Percentiles rank a stretch among this genome's conserved stretches.
Evolutionary conservation across 2,888 invertebrate species (phyloP).

Genomic region (Chrysolina haemoptera): DNA sequence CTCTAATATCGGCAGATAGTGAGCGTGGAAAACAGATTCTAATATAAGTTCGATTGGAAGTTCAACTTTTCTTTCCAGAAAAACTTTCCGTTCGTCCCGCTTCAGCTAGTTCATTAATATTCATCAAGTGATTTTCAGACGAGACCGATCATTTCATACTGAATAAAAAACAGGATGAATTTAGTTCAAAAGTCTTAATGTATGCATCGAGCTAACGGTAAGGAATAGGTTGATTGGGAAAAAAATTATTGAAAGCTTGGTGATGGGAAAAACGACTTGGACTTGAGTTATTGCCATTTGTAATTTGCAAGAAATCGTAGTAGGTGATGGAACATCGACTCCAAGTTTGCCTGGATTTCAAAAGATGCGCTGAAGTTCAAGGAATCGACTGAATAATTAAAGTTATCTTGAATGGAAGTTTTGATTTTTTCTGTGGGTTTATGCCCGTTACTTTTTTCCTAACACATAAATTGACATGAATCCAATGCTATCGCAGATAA

Average conservation of each 20-base stretch:
- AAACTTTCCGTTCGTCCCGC: not conserved
- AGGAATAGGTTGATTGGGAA: not conserved
- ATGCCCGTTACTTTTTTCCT: no score
- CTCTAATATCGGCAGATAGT: constrained; percentile 31
- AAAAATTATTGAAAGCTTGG: not conserved
- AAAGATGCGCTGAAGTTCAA: no score
- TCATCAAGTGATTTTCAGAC: not conserved
- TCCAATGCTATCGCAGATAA: no score
- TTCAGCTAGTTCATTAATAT: not conserved
- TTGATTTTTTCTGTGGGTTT: no score
- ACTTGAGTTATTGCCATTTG: no score
- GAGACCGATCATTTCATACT: not conserved
- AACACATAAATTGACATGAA: no score
- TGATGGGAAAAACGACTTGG: not conserved
- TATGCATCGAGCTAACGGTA: not conserved
- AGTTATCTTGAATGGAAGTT: no score
- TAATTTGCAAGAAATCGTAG: no score
- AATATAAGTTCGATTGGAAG: not conserved
- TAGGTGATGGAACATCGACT: no score
- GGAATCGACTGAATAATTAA: no score
- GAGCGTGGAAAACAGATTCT: constrained; percentile 11
- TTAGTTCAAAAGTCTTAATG: not conserved
- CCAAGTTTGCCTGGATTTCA: no score
- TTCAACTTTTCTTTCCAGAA: not conserved
- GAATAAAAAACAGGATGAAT: not conserved